A percentile compares a stretch with the other conserved stretches of the same genome.
These are phyloP conservation scores for Bombylius major DNA, from an alignment of 2,888 invertebrate genomes.

Conservation along the genomic window DNA sequence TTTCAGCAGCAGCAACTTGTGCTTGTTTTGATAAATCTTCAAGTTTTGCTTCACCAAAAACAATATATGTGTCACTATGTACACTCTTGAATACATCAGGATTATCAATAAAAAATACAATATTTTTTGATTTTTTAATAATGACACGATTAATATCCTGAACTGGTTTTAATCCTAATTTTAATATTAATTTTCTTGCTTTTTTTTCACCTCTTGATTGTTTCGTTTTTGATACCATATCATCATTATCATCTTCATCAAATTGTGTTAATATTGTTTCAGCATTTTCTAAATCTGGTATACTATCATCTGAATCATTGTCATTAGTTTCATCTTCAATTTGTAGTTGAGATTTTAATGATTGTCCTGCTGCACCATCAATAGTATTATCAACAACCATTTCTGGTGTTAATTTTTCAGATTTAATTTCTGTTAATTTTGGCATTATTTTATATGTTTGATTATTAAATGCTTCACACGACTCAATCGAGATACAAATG, in stretches of 20 bases:
- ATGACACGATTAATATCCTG: constrained; percentile 91
- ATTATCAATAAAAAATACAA: constrained; percentile 96
- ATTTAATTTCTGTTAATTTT: constrained; percentile 77
- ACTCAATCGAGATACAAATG: too few species aligned
- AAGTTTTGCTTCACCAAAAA: constrained; percentile 99
- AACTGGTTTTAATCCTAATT: constrained; percentile 88
- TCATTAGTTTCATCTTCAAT: constrained; percentile 66
- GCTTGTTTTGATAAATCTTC: constrained; percentile 96
- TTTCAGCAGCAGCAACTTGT: constrained; percentile 94
- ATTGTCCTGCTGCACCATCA: neutral
- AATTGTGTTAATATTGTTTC: constrained; percentile 42
- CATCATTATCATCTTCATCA: constrained; percentile 57
- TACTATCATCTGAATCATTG: constrained; percentile 78
- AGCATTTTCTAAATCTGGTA: constrained; percentile 82
- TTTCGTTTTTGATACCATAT: constrained; percentile 86
- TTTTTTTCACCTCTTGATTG: constrained; percentile 98
- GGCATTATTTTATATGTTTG: constrained; percentile 48
- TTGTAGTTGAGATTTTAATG: constrained; percentile 44
- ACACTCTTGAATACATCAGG: constrained; percentile 98
- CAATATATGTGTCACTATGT: constrained; percentile 97
- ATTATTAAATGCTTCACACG: too few species aligned
- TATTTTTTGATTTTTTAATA: constrained; percentile 97
- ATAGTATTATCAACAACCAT: too few species aligned
- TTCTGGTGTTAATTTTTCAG: constrained; percentile 46
- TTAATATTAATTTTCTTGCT: constrained; percentile 97